Conservation (phyloP, 1,140 invertebrate species). For the Zaprionus gabonicus region DNA sequence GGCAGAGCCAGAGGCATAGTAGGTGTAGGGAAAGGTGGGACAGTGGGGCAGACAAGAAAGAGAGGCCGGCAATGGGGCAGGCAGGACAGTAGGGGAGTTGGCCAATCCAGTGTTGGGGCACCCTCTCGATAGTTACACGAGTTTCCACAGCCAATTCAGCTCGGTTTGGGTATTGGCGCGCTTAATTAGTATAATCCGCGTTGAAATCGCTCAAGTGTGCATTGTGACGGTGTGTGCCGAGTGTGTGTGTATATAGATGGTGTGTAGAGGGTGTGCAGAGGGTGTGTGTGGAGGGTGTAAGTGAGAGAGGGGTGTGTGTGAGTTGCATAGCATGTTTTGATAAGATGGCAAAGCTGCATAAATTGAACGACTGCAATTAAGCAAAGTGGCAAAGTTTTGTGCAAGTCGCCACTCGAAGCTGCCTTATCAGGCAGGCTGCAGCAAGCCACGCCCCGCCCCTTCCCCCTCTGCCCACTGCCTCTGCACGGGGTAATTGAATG, state of each 20-base stretch:
- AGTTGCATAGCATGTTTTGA: slow-evolving; percentile 53
- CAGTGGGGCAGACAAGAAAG: neutral
- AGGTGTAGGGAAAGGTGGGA: neutral
- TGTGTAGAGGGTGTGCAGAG: slow-evolving; percentile 6
- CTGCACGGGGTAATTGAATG: slow-evolving; percentile 72
- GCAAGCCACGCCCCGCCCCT: neutral
- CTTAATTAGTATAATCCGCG: slow-evolving; percentile 83
- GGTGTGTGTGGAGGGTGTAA: slow-evolving; percentile 23
- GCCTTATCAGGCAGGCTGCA: slow-evolving; percentile 67
- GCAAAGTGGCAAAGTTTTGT: slow-evolving; percentile 71
- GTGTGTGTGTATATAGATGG: neutral
- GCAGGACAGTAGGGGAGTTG: slow-evolving; percentile 7
- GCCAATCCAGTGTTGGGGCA: neutral
- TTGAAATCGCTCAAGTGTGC: slow-evolving; percentile 81
- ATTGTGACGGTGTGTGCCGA: slow-evolving; percentile 53
- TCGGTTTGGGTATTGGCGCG: slow-evolving; percentile 53
- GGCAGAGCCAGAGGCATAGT: too few relatives aligned
- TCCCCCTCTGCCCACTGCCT: neutral
- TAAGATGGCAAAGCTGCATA: slow-evolving; percentile 70
- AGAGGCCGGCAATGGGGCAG: neutral
- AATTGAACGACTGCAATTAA: slow-evolving; percentile 80
- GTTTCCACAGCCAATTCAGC: slow-evolving; percentile 9
- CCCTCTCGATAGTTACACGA: slow-evolving; percentile 33
- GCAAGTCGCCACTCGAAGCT: slow-evolving; percentile 46
- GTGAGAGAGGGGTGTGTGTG: too few relatives aligned